These are phyloP conservation scores for Eilema sororculum DNA, from an alignment of 2,888 invertebrate genomes.

Conservation along the genomic window DNA sequence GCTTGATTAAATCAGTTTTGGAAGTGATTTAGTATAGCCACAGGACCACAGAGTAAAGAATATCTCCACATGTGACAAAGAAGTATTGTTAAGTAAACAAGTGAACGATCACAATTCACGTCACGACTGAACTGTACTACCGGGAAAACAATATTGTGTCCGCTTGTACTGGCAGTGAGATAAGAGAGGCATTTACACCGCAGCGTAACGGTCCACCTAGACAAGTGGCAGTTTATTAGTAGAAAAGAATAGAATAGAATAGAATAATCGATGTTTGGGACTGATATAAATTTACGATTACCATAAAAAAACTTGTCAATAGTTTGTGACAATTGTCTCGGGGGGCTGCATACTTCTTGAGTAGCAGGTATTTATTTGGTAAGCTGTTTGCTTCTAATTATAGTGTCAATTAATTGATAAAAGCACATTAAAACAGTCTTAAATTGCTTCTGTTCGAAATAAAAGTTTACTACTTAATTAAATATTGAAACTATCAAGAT, in stretches of 20 bases:
- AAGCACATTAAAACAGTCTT: too few relatives aligned
- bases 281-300: too few relatives aligned
- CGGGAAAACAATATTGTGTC: conserved; percentile 68
- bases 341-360: too few relatives aligned
- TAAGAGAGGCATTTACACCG: conserved; percentile 50
- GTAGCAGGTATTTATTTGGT: too few relatives aligned
- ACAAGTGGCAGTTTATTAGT: not conserved
- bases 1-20: conserved; percentile 40
- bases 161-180: conserved; percentile 60
- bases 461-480: too few relatives aligned
- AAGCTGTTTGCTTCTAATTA: too few relatives aligned
- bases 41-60: conserved; percentile 33
- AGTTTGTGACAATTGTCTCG: too few relatives aligned
- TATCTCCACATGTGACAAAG: conserved; percentile 53
- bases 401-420: too few relatives aligned
- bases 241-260: too few relatives aligned
- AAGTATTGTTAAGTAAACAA: conserved; percentile 56
- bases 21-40: conserved; percentile 30
- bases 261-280: not conserved
- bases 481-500: too few relatives aligned
- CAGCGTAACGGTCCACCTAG: conserved; percentile 27
- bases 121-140: conserved; percentile 58
- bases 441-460: too few relatives aligned
- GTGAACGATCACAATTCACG: conserved; percentile 59
- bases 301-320: too few relatives aligned